phyloP scores from a whole-genome alignment of 2,797 vertebrate species.

The Poeciliopsis infans region DNA sequence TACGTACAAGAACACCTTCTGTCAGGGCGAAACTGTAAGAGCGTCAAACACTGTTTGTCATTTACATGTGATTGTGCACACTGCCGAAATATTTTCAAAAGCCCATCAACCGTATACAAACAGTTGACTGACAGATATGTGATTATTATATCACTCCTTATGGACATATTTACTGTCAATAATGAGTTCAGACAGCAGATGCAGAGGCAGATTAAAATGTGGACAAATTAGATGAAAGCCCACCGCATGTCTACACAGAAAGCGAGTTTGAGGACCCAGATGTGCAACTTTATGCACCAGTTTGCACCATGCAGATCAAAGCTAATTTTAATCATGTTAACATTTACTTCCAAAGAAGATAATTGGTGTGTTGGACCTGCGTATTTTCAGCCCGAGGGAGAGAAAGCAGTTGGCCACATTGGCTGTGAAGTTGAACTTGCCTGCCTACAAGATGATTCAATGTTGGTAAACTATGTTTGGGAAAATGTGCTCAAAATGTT shows the following conservation, averaged over 20 bases:
- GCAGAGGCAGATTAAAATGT: constrained; percentile 1
- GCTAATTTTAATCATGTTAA: neutral
- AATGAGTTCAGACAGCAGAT: neutral
- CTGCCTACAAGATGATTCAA: neutral
- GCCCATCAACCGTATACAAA: neutral
- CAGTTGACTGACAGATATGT: neutral
- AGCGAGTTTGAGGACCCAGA: neutral
- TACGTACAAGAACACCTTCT: neutral
- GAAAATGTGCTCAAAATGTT: neutral
- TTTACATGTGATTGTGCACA: neutral
- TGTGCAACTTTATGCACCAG: neutral
- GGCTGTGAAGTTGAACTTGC: neutral
- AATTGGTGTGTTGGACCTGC: neutral
- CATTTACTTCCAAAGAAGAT: neutral
- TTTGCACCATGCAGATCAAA: neutral
- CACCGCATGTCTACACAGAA: neutral
- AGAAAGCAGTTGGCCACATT: neutral
- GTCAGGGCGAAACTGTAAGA: neutral
- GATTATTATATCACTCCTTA: neutral
- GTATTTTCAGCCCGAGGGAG: neutral
- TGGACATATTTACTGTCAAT: constrained; percentile 1
- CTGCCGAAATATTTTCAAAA: neutral
- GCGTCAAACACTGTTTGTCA: neutral
- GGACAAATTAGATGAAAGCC: neutral
- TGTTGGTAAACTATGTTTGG: neutral